These are phyloP conservation scores for Ricordea florida DNA, from an alignment of 92 coral and sea anemone species.

Conservation along the genomic window DNA sequence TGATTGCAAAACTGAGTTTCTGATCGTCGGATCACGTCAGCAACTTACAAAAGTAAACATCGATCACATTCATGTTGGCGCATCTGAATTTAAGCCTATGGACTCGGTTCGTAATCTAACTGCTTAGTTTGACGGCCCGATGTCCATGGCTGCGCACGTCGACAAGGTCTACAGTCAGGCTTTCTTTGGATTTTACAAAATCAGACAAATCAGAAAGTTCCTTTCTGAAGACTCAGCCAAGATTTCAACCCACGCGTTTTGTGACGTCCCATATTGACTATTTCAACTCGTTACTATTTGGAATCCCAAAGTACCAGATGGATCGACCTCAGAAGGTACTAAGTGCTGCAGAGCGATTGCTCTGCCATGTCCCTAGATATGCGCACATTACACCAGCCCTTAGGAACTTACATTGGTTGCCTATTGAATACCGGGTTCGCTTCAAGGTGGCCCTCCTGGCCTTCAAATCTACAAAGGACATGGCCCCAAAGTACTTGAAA, in stretches of 20 bases:
- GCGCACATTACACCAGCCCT: conserved; percentile 32
- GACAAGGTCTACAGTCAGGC: conserved; percentile 48
- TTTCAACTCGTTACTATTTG: conserved; percentile 16
- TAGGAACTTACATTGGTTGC: neutral
- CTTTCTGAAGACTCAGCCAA: too few relatives aligned
- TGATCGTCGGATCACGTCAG: conserved; percentile 7
- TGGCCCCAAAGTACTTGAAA: conserved; percentile 11
- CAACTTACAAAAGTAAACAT: conserved; percentile 7
- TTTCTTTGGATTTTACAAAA: conserved; percentile 40
- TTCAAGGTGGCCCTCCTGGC: conserved; percentile 14
- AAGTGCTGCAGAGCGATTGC: conserved; percentile 29
- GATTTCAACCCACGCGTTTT: too few relatives aligned
- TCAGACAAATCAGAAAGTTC: conserved; percentile 44
- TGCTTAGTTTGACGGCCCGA: conserved; percentile 32
- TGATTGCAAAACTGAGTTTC: neutral
- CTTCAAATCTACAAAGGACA: neutral
- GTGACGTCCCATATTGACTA: conserved; percentile 41
- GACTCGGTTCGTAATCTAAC: conserved; percentile 28
- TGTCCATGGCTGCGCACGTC: conserved; percentile 30
- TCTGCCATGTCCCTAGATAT: conserved; percentile 15
- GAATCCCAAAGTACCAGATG: conserved; percentile 4
- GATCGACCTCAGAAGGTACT: neutral
- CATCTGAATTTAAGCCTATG: conserved; percentile 10
- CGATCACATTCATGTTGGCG: conserved; percentile 17
- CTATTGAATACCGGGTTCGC: conserved; percentile 14